Conservation (phyloP, 2,797 vertebrate genomes). For the Calcarius lapponicus region DNA sequence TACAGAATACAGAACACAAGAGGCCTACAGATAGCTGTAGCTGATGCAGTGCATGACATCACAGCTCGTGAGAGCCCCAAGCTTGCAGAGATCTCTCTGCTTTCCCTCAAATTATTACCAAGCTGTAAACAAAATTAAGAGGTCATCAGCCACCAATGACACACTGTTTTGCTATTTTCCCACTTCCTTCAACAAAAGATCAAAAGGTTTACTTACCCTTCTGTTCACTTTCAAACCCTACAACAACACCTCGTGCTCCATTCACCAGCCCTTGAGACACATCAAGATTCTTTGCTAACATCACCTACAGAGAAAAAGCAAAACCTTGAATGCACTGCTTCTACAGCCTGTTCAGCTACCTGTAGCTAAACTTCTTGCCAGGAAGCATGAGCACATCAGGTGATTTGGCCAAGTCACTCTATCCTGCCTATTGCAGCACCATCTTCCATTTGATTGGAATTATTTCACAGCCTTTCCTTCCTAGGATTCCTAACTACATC, state of each 20-base stretch:
- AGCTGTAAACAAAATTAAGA: background rate
- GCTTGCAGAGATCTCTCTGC: background rate
- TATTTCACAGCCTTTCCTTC: background rate
- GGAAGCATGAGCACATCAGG: background rate
- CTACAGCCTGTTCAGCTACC: background rate
- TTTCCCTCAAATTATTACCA: background rate
- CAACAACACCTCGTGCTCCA: slow-evolving; percentile 91
- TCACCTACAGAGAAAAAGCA: slow-evolving; percentile 80
- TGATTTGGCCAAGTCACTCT: background rate
- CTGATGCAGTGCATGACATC: background rate
- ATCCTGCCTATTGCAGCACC: background rate
- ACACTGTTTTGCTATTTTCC: background rate
- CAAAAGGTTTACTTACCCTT: slow-evolving; percentile 75
- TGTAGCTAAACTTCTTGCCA: background rate
- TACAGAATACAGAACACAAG: background rate
- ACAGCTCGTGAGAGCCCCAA: background rate
- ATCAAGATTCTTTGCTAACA: slow-evolving; percentile 94
- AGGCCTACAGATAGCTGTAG: background rate
- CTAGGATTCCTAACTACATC: background rate
- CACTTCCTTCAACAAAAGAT: background rate
- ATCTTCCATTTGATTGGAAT: background rate
- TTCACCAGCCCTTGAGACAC: slow-evolving; percentile 92
- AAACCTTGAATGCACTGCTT: background rate
- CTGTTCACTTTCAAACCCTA: slow-evolving; percentile 86
- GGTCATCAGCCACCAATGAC: background rate